Conservation (phyloP, 2,888 invertebrate genomes). For the Drosophila demipolita region DNA sequence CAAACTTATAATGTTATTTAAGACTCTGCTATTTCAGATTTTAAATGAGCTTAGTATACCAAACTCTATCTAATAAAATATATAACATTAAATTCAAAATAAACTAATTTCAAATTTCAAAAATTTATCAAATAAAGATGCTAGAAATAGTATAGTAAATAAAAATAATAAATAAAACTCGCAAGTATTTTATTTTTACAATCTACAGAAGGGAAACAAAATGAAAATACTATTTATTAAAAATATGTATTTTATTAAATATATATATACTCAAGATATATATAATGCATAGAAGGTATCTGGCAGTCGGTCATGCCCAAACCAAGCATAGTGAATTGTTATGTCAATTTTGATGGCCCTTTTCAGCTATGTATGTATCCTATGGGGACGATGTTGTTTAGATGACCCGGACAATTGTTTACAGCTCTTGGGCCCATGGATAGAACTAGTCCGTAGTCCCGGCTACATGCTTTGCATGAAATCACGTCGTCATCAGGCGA, state of each 20-base stretch:
- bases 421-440: slow-evolving; percentile 70
- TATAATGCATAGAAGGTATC: slow-evolving; percentile 4
- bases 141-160: neutral
- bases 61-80: neutral
- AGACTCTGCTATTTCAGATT: neutral
- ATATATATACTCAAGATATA: neutral
- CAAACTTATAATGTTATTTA: neutral
- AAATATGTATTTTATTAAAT: no score
- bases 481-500: slow-evolving; percentile 79
- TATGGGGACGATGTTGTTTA: slow-evolving; percentile 44
- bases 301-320: neutral
- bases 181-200: neutral
- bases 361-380: slow-evolving; percentile 14
- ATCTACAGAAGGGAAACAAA: neutral
- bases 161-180: neutral
- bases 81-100: neutral
- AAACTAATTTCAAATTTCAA: neutral
- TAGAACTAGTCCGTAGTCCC: slow-evolving; percentile 35
- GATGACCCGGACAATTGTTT: slow-evolving; percentile 75
- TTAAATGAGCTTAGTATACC: neutral
- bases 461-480: slow-evolving; percentile 77
- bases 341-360: slow-evolving; percentile 11
- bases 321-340: neutral
- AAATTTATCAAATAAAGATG: neutral
- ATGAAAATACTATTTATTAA: no score